These are phyloP conservation scores for Dipodomys stephensi DNA, from an alignment of 2,113 vertebrate genomes.

Conservation along the genomic window DNA sequence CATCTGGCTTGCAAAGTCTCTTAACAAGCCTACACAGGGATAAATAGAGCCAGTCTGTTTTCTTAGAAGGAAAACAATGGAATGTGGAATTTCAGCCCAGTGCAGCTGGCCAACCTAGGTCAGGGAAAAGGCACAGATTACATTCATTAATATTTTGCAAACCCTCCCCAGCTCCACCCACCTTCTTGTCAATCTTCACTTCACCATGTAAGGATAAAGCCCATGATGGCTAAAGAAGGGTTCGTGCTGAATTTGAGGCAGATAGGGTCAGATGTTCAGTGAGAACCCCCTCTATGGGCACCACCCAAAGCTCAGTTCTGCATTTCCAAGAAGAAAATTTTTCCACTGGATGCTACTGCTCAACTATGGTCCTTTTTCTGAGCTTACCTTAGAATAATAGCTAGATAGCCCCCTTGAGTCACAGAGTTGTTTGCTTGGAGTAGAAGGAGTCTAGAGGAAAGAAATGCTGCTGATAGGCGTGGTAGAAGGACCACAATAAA, in stretches of 20 bases:
- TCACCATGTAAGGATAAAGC: neutral
- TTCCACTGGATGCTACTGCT: neutral
- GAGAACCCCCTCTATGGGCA: neutral
- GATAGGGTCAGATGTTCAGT: neutral
- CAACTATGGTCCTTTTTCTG: neutral
- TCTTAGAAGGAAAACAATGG: slow-evolving; percentile 78
- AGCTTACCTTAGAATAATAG: neutral
- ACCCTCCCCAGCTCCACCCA: slow-evolving; percentile 21
- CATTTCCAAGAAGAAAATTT: neutral
- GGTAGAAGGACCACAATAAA: neutral
- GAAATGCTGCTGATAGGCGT: neutral
- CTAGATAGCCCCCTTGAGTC: neutral
- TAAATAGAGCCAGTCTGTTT: slow-evolving; percentile 83
- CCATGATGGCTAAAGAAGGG: neutral
- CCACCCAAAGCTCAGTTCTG: neutral
- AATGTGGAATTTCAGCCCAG: slow-evolving; percentile 81
- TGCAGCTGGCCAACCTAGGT: slow-evolving; percentile 79
- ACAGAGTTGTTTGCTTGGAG: neutral
- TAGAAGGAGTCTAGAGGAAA: neutral
- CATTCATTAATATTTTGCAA: slow-evolving; percentile 78
- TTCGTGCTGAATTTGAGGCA: neutral
- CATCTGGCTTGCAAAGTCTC: slow-evolving; percentile 84
- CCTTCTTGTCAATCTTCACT: slow-evolving; percentile 1
- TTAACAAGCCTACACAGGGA: slow-evolving; percentile 76
- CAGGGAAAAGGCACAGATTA: slow-evolving; percentile 75